Base-by-base conservation (phyloP, 1,140 invertebrate genomes). In the Vanessa atalanta region DNA sequence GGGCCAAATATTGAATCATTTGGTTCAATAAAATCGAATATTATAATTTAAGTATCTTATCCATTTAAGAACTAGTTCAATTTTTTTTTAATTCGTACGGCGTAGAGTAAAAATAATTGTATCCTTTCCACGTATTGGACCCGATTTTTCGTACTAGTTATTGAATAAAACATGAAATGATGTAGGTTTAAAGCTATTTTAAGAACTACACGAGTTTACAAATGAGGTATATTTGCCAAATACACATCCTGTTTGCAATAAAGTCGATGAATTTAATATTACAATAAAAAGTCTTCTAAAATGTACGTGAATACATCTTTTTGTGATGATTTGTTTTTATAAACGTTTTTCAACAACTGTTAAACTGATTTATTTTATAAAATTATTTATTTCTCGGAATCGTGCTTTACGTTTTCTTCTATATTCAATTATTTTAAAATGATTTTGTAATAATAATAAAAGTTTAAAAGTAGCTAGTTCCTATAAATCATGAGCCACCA, bases 121-220 rank as follows among this genome's bases (percentile, higher is more conserved):
- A 66, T 26, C 13, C 15, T 14, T n/a, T 23, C n/a, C 65, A 66
- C 65, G 65, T 51, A 48, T n/a, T 26, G 12, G 16, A 4, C 65
- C 20, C 7, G 50, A 51, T 66, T 66, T 51, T 31, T 31, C 14
- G 65, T 31, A 66, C 47, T 11, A 48, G 37, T 61, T 70, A 15
- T 64, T 71, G 70, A 71, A 71, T 71, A 71, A 71, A 71, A 71
- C 60, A 71, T 71, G 61, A 15, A 20, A n/a, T 51, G 26, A 23
- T 66, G 50, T 50, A 48, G 65, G 65, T 66, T 51, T n/a, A 66
- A 51, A 16, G 20, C 65, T 43, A 66, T 66, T 51, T 66, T 51
- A 51, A 26, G 65, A 13, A 66, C 65, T 12, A 26, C 26, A 43
- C 20, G 11, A 60, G 26, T 11, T 61, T 61, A 61, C 14, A 43